Base-by-base conservation (phyloP, 2,888 invertebrate genomes). In the Nephrotoma appendiculata region DNA sequence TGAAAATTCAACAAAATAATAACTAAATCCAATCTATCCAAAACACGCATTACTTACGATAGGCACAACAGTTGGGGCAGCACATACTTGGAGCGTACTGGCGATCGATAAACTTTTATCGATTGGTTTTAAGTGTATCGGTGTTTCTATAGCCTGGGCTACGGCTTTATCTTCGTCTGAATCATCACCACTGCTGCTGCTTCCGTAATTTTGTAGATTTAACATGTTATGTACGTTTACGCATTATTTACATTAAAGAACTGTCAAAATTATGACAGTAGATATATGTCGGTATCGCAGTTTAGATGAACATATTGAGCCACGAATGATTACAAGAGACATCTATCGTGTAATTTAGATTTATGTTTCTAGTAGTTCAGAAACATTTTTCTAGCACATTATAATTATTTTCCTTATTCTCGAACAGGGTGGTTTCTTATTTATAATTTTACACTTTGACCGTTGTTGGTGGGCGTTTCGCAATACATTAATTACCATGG, bases 51-150 rank as follows among this genome's bases (percentile, higher is more conserved):
- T 57, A 91, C 92, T 93, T 93, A 95, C 96, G 88, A 95, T 95
- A 0, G 97, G 96, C 88, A 96, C 94, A 4, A 98, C 97, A 83
- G 94, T 93, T 0, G 98, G 98, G 0, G 98, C 96, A 43, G 97
- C 94, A 91, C 96, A 96, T 88, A 98, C 92, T 89, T 95, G 93
- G 89, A 96, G 91, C 15, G 92, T 92, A 88, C 93, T 95, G 41
- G 94, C 94, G 4, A 95, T 90, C 0, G 95, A 95, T 52, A 89
- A 89, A 88, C 93, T 92, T 87, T 92, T 92, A 89, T 93, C 92
- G 88, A 94, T 91, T 87, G 94, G 93, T 90, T 93, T 93, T 84
- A 94, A 90, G 90, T 94, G 93, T 83, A 92, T 91, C 88, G 93
- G 90, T 87, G 92, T 89, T 87, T 90, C 91, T 88, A 92, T 92